Evolutionary conservation across 2,797 vertebrate genomes (phyloP).

Genomic region (Saxicola maurus): DNA sequence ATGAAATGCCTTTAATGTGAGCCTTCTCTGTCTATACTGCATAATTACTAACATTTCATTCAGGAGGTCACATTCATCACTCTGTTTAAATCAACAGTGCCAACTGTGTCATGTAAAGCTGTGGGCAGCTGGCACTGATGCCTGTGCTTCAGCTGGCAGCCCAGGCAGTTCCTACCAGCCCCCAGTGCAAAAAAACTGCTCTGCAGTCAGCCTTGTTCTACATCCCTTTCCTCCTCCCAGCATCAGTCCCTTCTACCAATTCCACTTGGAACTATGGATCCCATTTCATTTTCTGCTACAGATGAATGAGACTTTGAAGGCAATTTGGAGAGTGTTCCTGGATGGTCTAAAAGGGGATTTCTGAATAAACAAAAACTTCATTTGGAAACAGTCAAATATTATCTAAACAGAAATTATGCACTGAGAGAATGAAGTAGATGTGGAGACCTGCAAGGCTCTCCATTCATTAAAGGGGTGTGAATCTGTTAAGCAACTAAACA

Average conservation of each 20-base stretch:
- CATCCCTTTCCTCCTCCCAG: not conserved
- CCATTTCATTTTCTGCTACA: not conserved
- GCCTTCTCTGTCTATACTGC: not conserved
- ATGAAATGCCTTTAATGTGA: not conserved
- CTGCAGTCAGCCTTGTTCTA: not conserved
- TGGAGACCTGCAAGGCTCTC: not conserved
- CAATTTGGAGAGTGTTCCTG: not conserved
- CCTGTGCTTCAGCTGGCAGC: not conserved
- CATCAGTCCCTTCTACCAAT: not conserved
- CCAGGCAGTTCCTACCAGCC: not conserved
- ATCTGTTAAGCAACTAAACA: not conserved
- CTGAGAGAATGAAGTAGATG: not conserved
- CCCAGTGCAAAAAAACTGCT: not conserved
- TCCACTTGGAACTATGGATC: not conserved
- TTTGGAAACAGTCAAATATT: not conserved
- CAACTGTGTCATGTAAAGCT: not conserved
- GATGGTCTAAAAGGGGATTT: not conserved
- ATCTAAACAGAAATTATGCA: not conserved
- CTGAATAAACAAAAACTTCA: not conserved
- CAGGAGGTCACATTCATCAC: slow-evolving; percentile 14
- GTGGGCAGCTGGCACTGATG: not conserved
- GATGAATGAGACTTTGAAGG: not conserved
- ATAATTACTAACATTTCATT: not conserved
- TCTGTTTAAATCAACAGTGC: not conserved
- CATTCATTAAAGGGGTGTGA: not conserved